Evolutionary conservation across 2,888 invertebrate species (phyloP).

Genomic region (Antitype chi): DNA sequence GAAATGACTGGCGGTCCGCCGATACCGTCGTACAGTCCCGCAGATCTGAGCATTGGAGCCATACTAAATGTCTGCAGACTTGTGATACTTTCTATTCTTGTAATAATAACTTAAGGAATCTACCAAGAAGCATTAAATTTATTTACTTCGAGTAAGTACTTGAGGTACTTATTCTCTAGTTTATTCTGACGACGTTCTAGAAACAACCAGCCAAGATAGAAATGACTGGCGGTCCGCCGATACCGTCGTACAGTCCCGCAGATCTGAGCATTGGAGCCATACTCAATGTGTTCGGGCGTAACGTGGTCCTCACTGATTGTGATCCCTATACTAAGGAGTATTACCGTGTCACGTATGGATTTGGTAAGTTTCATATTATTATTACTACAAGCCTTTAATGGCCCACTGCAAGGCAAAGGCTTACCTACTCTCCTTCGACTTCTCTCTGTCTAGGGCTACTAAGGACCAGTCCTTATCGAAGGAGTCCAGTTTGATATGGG

Average conservation of each 20-base stretch:
- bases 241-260: slow-evolving; percentile 91
- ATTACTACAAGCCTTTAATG: background rate
- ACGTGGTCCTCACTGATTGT: slow-evolving; percentile 95
- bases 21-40: slow-evolving; percentile 91
- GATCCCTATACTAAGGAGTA: slow-evolving; percentile 96
- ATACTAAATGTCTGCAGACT: slow-evolving; percentile 92
- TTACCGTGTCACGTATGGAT: slow-evolving; percentile 93
- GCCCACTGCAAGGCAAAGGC: background rate
- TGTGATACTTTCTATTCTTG: background rate
- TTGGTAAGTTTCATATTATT: slow-evolving; percentile 82
- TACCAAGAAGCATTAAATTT: background rate
- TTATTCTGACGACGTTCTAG: slow-evolving; percentile 66
- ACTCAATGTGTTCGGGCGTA: slow-evolving; percentile 95
- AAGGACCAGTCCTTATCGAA: background rate
- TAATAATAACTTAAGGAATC: background rate
- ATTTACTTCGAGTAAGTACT: background rate
- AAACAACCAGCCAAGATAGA: slow-evolving; percentile 83
- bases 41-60: slow-evolving; percentile 95
- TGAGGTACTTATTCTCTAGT: background rate
- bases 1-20: slow-evolving; percentile 86
- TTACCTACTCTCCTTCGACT: background rate
- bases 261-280: slow-evolving; percentile 96
- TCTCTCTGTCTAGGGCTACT: background rate
- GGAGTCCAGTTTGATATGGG: background rate
- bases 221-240: slow-evolving; percentile 83